Conservation (phyloP, 1,140 invertebrate genomes). For the Globodera rostochiensis region DNA sequence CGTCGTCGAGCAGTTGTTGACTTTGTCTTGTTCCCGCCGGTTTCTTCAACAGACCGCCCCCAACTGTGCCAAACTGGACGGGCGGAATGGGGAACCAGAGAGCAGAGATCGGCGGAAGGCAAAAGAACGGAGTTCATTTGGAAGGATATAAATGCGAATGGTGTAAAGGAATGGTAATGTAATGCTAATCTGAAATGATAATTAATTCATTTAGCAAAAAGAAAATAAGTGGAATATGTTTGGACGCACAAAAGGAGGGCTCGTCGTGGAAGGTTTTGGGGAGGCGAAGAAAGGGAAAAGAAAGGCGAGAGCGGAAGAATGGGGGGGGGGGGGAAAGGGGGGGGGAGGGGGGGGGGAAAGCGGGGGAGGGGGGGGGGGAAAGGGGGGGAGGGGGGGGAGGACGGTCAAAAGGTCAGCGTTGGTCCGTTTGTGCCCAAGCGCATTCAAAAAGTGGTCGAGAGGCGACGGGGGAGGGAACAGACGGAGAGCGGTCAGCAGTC, state of each 20-base stretch:
- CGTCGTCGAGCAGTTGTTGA: slow-evolving; percentile 19
- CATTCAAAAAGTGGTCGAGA: slow-evolving; percentile 2
- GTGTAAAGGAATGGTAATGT: neutral
- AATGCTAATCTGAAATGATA: neutral
- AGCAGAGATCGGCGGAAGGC: neutral
- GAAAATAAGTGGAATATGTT: no score
- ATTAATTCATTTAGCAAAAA: neutral
- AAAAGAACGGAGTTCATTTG: neutral
- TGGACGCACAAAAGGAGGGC: no score
- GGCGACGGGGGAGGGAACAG: neutral
- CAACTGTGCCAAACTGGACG: slow-evolving; percentile 26
- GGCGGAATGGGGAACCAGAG: slow-evolving; percentile 21
- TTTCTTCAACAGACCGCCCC: neutral
- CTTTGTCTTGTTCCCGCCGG: neutral
- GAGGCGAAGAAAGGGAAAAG: no score
- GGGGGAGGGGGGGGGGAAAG: neutral
- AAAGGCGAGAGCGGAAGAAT: no score
- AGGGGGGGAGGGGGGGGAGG: neutral
- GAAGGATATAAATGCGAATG: neutral
- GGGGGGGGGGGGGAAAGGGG: no score
- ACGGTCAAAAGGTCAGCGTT: slow-evolving; percentile 2
- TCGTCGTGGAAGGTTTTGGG: no score
- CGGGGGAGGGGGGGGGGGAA: neutral
- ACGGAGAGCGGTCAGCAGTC: slow-evolving; percentile 1
- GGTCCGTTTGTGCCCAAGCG: neutral